A percentile compares a stretch with the other conserved stretches of the same genome.
Evolutionary conservation across 2,113 vertebrate species (phyloP).

Genomic region (Hydrolagus affinis): DNA sequence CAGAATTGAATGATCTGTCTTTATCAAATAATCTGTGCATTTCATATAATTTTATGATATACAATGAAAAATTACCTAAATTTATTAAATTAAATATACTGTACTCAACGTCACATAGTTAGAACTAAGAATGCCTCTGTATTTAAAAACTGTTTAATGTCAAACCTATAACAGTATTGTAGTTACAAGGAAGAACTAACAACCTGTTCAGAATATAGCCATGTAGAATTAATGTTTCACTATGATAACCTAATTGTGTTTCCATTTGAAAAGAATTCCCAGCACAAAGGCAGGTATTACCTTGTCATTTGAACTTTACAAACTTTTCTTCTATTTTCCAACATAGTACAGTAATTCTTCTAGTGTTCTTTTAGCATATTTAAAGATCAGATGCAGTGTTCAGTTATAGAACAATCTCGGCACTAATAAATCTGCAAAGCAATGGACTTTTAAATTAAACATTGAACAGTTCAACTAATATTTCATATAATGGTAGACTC

Average conservation of each 20-base stretch:
- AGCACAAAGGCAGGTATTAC: not conserved
- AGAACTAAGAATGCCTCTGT: not conserved
- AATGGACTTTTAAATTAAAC: not conserved
- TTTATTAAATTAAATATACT: not conserved
- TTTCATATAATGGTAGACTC: not conserved
- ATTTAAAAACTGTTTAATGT: not conserved
- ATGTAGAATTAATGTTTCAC: not conserved
- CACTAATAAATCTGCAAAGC: not conserved
- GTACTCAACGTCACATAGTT: not conserved
- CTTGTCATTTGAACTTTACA: not conserved
- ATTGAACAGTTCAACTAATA: not conserved
- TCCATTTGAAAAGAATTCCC: not conserved
- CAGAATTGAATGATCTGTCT: too few species aligned
- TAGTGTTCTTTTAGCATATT: not conserved
- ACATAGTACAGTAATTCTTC: not conserved
- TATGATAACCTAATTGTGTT: slow-evolving; percentile 13
- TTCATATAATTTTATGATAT: not conserved
- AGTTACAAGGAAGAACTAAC: not conserved
- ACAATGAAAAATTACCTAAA: not conserved
- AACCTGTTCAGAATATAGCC: not conserved
- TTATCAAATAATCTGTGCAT: too few species aligned
- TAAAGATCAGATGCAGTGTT: not conserved
- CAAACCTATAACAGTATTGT: not conserved
- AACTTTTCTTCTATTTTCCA: not conserved
- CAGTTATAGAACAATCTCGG: too few species aligned